Base-by-base conservation (phyloP, 2,113 vertebrate genomes). In the Xyliphius kryptos region DNA sequence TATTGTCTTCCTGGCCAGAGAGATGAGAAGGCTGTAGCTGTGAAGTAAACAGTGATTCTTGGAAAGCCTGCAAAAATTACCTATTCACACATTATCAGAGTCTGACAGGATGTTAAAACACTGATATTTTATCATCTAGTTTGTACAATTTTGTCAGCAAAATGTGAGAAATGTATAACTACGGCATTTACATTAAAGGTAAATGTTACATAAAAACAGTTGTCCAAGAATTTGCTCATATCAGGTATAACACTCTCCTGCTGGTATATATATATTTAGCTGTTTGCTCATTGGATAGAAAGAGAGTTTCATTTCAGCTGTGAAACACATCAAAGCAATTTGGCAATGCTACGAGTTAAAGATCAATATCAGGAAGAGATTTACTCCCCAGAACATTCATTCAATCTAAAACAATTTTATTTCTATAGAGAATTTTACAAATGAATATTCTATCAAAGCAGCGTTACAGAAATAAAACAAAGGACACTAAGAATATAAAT, bases 111-210 rank as follows among this genome's bases (percentile, higher is more conserved):
- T 74, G 80, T 75, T 73, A 78, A 83, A 75, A 75, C 56, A 67
- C 74, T 77, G 68, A 73, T 73, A 79, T 80, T 77, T 76, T 77
- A 78, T 72, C 80, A 78, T 73, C 79, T 75, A 78, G 80, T 81
- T 76, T 76, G 72, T 58, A 68, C 75, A 70, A 76, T 74, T 81
- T 77, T 63, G 72, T 68, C 55, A 64, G 49, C 60, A 56, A 61
- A 76, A 67, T 9, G 66, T 73, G 75, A 41, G 56, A 77, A 77
- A n/a, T n/a, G n/a, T n/a, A n/a, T n/a, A n/a, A n/a, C n/a, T n/a
- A n/a, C n/a, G n/a, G n/a, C n/a, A n/a, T n/a, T n/a, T n/a, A n/a
- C n/a, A n/a, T n/a, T n/a, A n/a, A n/a, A n/a, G n/a, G n/a, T n/a
- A n/a, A n/a, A n/a, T n/a, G n/a, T n/a, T n/a, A n/a, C n/a, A n/a